A percentile compares a stretch with the other conserved stretches of the same genome.
Evolutionary conservation across 2,888 invertebrate genomes (phyloP).

Genomic region (Stenolophus ochropezus): DNA sequence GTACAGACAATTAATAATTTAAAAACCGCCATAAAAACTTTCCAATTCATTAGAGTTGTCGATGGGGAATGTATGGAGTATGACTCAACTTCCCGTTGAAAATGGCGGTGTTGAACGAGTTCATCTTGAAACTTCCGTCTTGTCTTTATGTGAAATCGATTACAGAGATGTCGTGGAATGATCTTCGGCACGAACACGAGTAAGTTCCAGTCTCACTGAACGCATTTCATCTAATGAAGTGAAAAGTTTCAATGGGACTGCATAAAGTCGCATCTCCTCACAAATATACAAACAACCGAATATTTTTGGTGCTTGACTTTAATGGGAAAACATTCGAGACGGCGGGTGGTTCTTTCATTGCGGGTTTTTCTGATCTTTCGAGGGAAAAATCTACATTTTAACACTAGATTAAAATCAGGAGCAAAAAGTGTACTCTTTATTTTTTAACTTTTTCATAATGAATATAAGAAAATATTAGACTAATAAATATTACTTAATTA

Average conservation of each 20-base stretch:
- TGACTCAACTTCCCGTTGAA: background rate
- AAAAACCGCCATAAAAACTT: background rate
- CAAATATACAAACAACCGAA: conserved; percentile 2
- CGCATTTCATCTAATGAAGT: conserved; percentile 37
- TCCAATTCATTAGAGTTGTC: conserved; percentile 8
- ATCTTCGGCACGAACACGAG: conserved; percentile 38
- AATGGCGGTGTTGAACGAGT: conserved; percentile 24
- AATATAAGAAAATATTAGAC: too few relatives aligned
- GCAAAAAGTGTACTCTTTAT: background rate
- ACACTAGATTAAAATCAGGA: background rate
- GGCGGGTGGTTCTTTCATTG: background rate
- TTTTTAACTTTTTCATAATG: too few relatives aligned
- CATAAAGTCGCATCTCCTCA: conserved; percentile 2
- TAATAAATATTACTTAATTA: too few relatives aligned
- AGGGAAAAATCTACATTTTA: background rate
- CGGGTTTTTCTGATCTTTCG: background rate
- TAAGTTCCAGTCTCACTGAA: conserved; percentile 26
- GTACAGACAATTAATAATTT: background rate
- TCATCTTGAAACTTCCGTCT: conserved; percentile 48
- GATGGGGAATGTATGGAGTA: background rate
- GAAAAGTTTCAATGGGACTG: conserved; percentile 37
- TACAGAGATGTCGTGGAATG: conserved; percentile 33
- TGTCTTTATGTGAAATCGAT: conserved; percentile 51
- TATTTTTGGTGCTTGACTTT: background rate
- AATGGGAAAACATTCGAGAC: background rate